phyloP scores from a whole-genome alignment of 2,888 invertebrate genomes.

The Chesias legatella region DNA sequence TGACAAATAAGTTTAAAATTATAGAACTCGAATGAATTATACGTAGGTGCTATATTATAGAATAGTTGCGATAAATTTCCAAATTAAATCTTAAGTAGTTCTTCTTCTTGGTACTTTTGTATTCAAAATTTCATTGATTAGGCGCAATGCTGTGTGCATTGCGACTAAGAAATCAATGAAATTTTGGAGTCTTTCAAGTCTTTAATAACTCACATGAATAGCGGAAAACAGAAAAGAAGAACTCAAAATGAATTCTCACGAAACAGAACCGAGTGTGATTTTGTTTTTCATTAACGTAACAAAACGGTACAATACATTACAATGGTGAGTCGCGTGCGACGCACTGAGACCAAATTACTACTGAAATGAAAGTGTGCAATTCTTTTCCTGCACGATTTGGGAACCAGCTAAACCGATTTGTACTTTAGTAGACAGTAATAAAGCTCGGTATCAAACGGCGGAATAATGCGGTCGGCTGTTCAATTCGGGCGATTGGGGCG shows the following conservation, averaged over 20 bases:
- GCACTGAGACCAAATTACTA: slow-evolving; percentile 33
- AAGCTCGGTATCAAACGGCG: slow-evolving; percentile 18
- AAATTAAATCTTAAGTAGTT: no score
- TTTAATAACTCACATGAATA: slow-evolving; percentile 9
- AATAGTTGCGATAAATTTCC: no score
- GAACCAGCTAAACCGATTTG: slow-evolving; percentile 20
- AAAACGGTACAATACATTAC: slow-evolving; percentile 33
- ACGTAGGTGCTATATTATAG: no score
- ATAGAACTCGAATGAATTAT: no score
- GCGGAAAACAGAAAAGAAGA: slow-evolving; percentile 12
- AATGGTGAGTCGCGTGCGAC: slow-evolving; percentile 33
- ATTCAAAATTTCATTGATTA: no score
- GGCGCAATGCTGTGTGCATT: no score
- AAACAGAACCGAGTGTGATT: slow-evolving; percentile 25
- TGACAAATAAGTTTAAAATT: no score
- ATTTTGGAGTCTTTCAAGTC: no score
- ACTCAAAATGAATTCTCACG: slow-evolving; percentile 21
- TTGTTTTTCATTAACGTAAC: slow-evolving; percentile 33
- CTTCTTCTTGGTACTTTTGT: no score
- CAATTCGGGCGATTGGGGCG: slow-evolving; percentile 42
- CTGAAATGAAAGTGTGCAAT: slow-evolving; percentile 43
- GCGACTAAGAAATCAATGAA: no score
- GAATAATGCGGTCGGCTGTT: slow-evolving; percentile 23
- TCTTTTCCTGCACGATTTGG: slow-evolving; percentile 44
- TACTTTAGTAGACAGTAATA: slow-evolving; percentile 14